A percentile compares a stretch with the other conserved stretches of the same genome.
phyloP scores from a whole-genome alignment of 2,113 vertebrate genomes.

The Natator depressus region DNA sequence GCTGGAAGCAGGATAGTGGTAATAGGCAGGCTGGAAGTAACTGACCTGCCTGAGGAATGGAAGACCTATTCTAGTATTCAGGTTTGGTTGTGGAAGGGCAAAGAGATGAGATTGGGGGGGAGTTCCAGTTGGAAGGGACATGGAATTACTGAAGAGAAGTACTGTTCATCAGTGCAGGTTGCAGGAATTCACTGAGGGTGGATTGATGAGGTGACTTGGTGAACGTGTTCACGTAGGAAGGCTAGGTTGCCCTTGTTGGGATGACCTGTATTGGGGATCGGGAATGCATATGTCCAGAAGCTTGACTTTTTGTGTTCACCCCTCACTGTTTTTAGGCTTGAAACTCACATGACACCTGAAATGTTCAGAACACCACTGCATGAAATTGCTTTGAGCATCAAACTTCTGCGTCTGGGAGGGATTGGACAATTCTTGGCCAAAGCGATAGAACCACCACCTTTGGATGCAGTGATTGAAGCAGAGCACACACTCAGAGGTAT shows the following conservation, averaged over 20 bases:
- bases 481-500: slow-evolving; percentile 91
- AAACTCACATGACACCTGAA: slow-evolving; percentile 95
- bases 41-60: background rate
- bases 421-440: slow-evolving; percentile 95
- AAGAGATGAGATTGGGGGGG: background rate
- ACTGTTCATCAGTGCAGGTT: background rate
- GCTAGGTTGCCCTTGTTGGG: background rate
- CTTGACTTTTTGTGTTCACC: background rate
- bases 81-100: background rate
- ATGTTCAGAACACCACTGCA: slow-evolving; percentile 96
- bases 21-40: background rate
- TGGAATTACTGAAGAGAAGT: background rate
- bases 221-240: background rate
- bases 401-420: slow-evolving; percentile 90
- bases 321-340: slow-evolving; percentile 80
- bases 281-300: background rate
- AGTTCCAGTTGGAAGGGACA: background rate
- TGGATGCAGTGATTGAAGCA: slow-evolving; percentile 96
- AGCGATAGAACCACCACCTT: slow-evolving; percentile 95
- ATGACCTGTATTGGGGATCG: background rate
- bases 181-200: background rate
- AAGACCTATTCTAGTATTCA: background rate
- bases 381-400: slow-evolving; percentile 95
- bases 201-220: background rate
- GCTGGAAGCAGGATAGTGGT: accelerated